These are phyloP conservation scores for Petrocephalus zakoni DNA, from an alignment of 2,113 vertebrate genomes.

Conservation along the genomic window DNA sequence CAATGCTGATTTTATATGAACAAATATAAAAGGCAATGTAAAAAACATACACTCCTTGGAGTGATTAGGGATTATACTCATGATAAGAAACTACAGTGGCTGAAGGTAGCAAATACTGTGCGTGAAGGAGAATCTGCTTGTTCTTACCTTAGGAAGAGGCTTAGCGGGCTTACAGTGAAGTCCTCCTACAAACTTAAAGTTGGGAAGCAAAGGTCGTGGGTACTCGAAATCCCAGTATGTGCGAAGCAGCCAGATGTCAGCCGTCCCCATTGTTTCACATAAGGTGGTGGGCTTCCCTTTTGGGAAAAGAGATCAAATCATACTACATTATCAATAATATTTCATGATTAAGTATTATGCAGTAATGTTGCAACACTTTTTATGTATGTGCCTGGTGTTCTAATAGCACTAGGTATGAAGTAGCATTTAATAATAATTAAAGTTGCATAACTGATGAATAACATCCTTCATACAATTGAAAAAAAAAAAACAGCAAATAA, in stretches of 20 bases:
- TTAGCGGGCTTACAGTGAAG: constrained; percentile 76
- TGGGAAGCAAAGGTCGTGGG: constrained; percentile 72
- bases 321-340: not conserved
- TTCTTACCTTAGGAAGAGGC: constrained; percentile 66
- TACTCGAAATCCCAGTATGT: constrained; percentile 85
- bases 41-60: not conserved
- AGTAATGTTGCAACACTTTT: not conserved
- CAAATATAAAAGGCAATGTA: not conserved
- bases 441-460: not conserved
- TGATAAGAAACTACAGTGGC: not conserved
- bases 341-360: not conserved
- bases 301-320: not conserved
- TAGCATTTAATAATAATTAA: not conserved
- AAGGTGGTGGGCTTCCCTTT: constrained; percentile 68
- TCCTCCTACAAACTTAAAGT: constrained; percentile 79
- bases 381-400: not conserved
- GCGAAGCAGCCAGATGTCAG: constrained; percentile 78
- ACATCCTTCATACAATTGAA: not conserved
- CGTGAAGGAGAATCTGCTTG: not conserved
- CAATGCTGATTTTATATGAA: not conserved
- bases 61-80: not conserved
- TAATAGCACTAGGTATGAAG: not conserved
- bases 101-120: not conserved
- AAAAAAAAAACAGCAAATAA: not conserved
- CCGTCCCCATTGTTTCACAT: constrained; percentile 73